Base-by-base conservation (phyloP, 2,888 invertebrate species). In the Caenorhabditis japonica region DNA sequence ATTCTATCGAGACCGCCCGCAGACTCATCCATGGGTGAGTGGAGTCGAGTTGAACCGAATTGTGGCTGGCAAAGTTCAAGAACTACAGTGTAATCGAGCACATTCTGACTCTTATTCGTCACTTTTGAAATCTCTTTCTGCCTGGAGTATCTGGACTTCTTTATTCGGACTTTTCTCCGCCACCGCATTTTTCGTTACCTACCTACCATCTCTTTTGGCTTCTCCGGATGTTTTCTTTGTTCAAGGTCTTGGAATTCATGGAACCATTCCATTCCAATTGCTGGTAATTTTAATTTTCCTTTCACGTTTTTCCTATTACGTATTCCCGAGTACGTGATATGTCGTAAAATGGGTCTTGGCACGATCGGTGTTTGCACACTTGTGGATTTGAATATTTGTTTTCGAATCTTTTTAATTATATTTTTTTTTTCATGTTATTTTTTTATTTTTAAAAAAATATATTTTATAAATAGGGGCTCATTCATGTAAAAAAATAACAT, bases 31-130 rank as follows among this genome's bases (percentile, higher is more conserved):
- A 15, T 80, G 81, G 80, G 80, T 85, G 27, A 80, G 82, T 52
- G 85, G 85, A 33, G 52, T 83, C 23, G 85, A 85, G 49, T 53
- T 85, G 66, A 84, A 84, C 47, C 49, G 75, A 60, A 82, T 85
- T 13, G 73, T 81, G 12, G 80, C 82, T 13, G 85, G 84, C 49
- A 85, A 85, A 66, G 77, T 80, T 10, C 75, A 81, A 21, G 82
- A 76, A 21, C 53, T 77, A 21, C 59, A 71, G 27, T 58, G 58
- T 1, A 77, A 76, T 34, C 71, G 80, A 27, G 60, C 66, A 10
- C 53, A 47, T 4, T 52, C 62, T 5, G 60, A 72, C 15, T 72
- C 76, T 13, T 72, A 47, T 41, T 41, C 74, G 5, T 36, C 70
- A 7, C 47, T 83, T 1, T 58, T 82, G 23, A 73, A 73, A 19